phyloP scores from a whole-genome alignment of 1,140 invertebrate species.

The Plectus sambesii region DNA sequence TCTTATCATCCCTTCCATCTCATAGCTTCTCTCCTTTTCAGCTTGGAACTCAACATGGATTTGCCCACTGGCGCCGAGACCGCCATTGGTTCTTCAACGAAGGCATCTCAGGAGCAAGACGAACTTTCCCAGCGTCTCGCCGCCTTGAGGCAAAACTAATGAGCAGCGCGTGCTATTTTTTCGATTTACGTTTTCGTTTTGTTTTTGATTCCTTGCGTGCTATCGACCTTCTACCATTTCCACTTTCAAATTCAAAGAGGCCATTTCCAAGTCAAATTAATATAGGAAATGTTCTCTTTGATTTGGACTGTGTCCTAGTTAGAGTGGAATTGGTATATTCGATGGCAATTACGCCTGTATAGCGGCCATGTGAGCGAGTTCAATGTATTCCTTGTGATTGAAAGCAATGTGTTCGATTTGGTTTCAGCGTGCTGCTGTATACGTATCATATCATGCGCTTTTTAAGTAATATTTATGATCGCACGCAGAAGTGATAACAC shows the following conservation, averaged over 20 bases:
- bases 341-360: conserved; percentile 4
- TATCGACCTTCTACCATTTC: too few relatives aligned
- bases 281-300: conserved; percentile 12
- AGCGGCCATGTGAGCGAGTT: too few relatives aligned
- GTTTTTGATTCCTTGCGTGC: background rate
- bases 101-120: conserved; percentile 66
- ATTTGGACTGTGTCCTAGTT: background rate
- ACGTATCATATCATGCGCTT: too few relatives aligned
- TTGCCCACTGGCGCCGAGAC: conserved; percentile 69
- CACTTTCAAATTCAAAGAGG: too few relatives aligned
- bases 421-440: too few relatives aligned
- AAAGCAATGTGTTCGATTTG: too few relatives aligned
- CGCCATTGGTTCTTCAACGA: conserved; percentile 50
- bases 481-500: too few relatives aligned
- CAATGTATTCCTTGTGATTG: too few relatives aligned
- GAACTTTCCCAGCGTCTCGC: conserved; percentile 86
- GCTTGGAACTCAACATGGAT: conserved; percentile 91
- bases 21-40: conserved; percentile 53
- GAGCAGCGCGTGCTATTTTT: background rate
- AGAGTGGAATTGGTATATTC: conserved; percentile 5
- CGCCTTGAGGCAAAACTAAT: conserved; percentile 61
- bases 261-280: background rate
- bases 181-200: conserved; percentile 3
- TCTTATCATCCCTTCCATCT: too few relatives aligned
- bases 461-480: too few relatives aligned